A percentile compares a stretch with the other conserved stretches of the same genome.
Conservation (phyloP, 2,888 invertebrate genomes). For the Chesias legatella region DNA sequence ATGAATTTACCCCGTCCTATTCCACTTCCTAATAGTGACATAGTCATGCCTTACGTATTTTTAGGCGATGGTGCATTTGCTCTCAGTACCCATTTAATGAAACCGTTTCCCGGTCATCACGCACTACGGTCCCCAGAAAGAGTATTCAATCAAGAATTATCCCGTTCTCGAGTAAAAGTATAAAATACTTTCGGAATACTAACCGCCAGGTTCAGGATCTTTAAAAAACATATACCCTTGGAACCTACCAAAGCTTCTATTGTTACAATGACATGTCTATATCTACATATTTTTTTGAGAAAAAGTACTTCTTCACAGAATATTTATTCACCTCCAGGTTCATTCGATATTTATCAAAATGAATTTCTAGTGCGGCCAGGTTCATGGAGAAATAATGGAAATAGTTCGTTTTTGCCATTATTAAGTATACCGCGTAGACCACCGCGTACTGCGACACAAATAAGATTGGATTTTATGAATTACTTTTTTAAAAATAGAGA, state of each 20-base stretch:
- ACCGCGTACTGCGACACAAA: slow-evolving; percentile 4
- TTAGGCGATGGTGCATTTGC: too few relatives aligned
- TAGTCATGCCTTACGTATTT: too few relatives aligned
- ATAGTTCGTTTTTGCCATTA: slow-evolving; percentile 4
- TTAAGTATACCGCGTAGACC: slow-evolving; percentile 4
- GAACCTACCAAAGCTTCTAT: slow-evolving; percentile 4
- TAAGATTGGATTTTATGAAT: slow-evolving; percentile 3
- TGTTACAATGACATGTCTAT: slow-evolving; percentile 4
- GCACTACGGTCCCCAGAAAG: neutral
- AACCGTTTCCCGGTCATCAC: neutral
- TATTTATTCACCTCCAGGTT: slow-evolving; percentile 4
- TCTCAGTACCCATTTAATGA: neutral
- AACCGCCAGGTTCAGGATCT: slow-evolving; percentile 4
- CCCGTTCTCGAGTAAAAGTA: too few relatives aligned
- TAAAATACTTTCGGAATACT: slow-evolving; percentile 4
- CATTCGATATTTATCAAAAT: slow-evolving; percentile 5
- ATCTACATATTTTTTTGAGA: slow-evolving; percentile 3
- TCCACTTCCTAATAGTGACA: too few relatives aligned
- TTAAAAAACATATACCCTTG: slow-evolving; percentile 3
- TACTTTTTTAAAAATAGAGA: slow-evolving; percentile 4
- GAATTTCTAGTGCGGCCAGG: slow-evolving; percentile 3
- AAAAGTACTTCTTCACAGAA: slow-evolving; percentile 4
- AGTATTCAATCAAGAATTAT: too few relatives aligned
- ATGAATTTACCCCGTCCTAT: too few relatives aligned
- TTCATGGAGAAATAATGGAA: slow-evolving; percentile 4